phyloP scores from a whole-genome alignment of 2,797 vertebrate species.

The Sebastes vulpes region DNA sequence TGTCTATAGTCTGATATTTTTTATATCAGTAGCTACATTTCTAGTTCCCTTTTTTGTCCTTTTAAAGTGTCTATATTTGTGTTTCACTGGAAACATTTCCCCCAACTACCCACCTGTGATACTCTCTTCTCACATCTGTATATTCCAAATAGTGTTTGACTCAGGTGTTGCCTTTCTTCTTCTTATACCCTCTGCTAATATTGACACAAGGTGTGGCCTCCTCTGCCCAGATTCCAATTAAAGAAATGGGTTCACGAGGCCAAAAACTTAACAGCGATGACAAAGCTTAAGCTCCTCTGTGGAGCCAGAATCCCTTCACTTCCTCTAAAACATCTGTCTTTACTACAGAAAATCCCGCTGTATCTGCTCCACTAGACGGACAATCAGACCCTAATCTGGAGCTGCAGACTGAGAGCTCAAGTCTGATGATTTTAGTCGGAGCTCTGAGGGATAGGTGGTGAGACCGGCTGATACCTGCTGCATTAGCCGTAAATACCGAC shows the following conservation, averaged over 20 bases:
- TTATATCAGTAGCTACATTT: neutral
- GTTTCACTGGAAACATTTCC: neutral
- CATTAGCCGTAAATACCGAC: conserved; percentile 7
- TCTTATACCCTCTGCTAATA: conserved; percentile 33
- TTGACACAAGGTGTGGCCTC: conserved; percentile 24
- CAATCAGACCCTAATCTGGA: conserved; percentile 77
- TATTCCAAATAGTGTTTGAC: neutral
- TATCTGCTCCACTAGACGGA: conserved; percentile 74
- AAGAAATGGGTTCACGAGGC: conserved; percentile 63
- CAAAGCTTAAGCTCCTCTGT: conserved; percentile 70
- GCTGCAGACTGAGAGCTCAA: conserved; percentile 44
- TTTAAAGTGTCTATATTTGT: neutral
- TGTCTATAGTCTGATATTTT: neutral
- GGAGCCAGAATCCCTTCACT: conserved; percentile 67
- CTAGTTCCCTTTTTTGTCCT: too few relatives aligned
- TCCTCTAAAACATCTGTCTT: conserved; percentile 83
- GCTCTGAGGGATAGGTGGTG: conserved; percentile 28
- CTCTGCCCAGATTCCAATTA: conserved; percentile 52
- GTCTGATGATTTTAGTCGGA: conserved; percentile 39
- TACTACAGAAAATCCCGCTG: conserved; percentile 75
- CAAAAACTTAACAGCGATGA: conserved; percentile 53
- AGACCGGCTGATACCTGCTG: conserved; percentile 30
- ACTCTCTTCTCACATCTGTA: neutral
- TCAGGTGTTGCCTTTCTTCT: conserved; percentile 11
- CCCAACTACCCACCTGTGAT: too few relatives aligned